Evolutionary conservation across 2,888 invertebrate species (phyloP).

Genomic region (Drosophila histrio): DNA sequence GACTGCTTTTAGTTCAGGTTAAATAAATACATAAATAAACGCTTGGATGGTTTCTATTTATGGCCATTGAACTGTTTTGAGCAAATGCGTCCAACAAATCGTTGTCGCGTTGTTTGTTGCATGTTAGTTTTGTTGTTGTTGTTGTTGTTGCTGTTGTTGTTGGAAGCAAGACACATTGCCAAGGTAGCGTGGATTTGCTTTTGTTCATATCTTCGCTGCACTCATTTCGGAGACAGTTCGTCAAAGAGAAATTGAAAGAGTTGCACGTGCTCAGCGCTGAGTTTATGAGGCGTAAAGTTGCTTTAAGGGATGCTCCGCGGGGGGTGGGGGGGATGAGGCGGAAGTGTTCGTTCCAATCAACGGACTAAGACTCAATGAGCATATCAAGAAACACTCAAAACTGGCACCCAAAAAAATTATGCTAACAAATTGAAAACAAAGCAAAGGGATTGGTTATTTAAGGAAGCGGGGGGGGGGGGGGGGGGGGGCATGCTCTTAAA

Average conservation of each 20-base stretch:
- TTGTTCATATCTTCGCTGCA: neutral
- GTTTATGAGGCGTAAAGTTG: slow-evolving; percentile 68
- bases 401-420: slow-evolving; percentile 36
- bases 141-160: slow-evolving; percentile 28
- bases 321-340: slow-evolving; percentile 3
- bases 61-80: slow-evolving; percentile 55
- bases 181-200: slow-evolving; percentile 44
- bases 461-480: neutral
- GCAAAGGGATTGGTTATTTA: slow-evolving; percentile 25
- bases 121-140: slow-evolving; percentile 32
- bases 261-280: slow-evolving; percentile 52
- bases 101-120: slow-evolving; percentile 9
- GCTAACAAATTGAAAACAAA: slow-evolving; percentile 59
- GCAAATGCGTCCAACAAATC: slow-evolving; percentile 19
- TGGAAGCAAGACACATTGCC: slow-evolving; percentile 33
- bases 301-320: slow-evolving; percentile 1
- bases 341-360: slow-evolving; percentile 55
- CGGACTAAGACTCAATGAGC: slow-evolving; percentile 44
- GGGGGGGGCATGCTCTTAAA: slow-evolving; percentile 40
- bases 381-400: slow-evolving; percentile 36
- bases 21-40: slow-evolving; percentile 5
- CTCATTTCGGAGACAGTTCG: slow-evolving; percentile 42
- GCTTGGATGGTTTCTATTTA: slow-evolving; percentile 57
- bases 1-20: neutral
- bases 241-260: slow-evolving; percentile 62